Evolutionary conservation across 1,140 invertebrate genomes (phyloP).

Genomic region (Diabrotica undecimpunctata): DNA sequence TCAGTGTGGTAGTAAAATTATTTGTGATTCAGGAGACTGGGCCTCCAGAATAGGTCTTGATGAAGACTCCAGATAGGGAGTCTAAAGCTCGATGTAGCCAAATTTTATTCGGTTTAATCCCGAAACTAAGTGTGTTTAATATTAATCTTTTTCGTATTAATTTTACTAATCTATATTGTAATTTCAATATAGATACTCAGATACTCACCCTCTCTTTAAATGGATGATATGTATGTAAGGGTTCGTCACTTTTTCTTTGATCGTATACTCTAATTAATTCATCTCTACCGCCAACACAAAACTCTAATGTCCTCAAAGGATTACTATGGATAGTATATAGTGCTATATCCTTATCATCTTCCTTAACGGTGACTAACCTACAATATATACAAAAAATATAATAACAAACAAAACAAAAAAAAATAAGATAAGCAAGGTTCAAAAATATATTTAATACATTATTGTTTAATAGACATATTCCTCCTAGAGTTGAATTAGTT

Average conservation of each 20-base stretch:
- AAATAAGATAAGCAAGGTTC: no score
- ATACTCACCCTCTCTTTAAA: slow-evolving; percentile 27
- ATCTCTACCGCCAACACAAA: slow-evolving; percentile 75
- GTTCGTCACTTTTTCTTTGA: slow-evolving; percentile 51
- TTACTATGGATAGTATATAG: slow-evolving; percentile 85
- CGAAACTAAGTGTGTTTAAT: no score
- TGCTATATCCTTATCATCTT: slow-evolving; percentile 58
- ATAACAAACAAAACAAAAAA: background rate
- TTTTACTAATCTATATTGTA: no score
- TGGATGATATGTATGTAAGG: slow-evolving; percentile 32
- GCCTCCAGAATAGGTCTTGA: no score
- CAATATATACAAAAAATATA: slow-evolving; percentile 27
- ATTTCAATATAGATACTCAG: background rate
- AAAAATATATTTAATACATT: no score
- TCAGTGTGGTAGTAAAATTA: no score
- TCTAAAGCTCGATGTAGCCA: no score
- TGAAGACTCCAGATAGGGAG: no score
- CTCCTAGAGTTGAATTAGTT: background rate
- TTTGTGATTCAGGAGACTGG: no score
- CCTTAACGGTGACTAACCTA: slow-evolving; percentile 65
- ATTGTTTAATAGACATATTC: background rate
- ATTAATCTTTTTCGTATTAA: no score
- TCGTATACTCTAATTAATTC: slow-evolving; percentile 67
- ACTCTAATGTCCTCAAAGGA: slow-evolving; percentile 72
- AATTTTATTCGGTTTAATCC: no score